These are phyloP conservation scores for Sebastes fasciatus DNA, from an alignment of 2,113 vertebrate species.

Conservation along the genomic window DNA sequence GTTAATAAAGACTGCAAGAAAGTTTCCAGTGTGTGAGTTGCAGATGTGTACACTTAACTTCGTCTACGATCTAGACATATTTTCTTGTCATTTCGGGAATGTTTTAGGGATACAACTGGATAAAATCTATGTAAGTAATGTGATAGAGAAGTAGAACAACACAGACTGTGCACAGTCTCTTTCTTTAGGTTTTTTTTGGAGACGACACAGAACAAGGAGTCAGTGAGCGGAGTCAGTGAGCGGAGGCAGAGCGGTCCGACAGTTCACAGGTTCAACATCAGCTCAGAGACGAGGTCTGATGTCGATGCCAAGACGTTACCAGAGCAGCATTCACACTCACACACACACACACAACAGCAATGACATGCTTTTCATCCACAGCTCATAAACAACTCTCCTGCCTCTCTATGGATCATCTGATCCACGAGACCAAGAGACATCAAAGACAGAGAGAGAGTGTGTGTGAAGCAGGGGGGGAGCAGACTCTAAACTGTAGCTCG, in stretches of 20 bases:
- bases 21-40: no score
- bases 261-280: conserved; percentile 46
- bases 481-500: conserved; percentile 4
- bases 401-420: conserved; percentile 47
- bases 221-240: conserved; percentile 14
- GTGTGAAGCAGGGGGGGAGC: not conserved
- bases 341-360: conserved; percentile 48
- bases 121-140: not conserved
- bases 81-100: no score
- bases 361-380: conserved; percentile 60
- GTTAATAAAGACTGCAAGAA: not conserved
- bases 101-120: no score
- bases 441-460: conserved; percentile 22
- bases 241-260: conserved; percentile 12
- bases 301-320: conserved; percentile 62
- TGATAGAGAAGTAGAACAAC: not conserved
- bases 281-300: conserved; percentile 45
- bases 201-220: not conserved
- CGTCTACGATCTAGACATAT: no score
- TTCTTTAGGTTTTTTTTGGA: not conserved
- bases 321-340: conserved; percentile 53
- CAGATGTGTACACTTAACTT: not conserved
- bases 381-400: conserved; percentile 58
- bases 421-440: conserved; percentile 33
- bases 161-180: not conserved